Conservation (phyloP, 64 coral and sea anemone species). For the Stichodactyla helianthus region DNA sequence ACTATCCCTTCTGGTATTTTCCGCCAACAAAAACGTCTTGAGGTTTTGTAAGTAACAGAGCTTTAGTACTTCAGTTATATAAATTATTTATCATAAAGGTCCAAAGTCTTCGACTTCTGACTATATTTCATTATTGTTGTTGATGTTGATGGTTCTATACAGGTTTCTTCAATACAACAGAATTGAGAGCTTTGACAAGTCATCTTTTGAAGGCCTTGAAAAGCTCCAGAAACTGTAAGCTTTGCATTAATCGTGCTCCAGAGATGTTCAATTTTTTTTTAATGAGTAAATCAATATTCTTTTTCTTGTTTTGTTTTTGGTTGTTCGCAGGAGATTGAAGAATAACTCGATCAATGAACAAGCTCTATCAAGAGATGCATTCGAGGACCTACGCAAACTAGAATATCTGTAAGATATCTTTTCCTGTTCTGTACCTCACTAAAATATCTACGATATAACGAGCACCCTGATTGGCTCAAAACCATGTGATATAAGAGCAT, state of each 20-base stretch:
- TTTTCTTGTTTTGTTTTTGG: neutral
- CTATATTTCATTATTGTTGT: neutral
- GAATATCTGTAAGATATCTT: neutral
- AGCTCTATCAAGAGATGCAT: neutral
- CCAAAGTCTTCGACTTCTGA: neutral
- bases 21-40: neutral
- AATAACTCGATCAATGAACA: neutral
- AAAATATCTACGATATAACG: neutral
- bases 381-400: neutral
- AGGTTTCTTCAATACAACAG: conserved; percentile 11
- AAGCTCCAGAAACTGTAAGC: conserved; percentile 19
- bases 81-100: neutral
- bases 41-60: neutral
- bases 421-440: neutral
- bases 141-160: neutral
- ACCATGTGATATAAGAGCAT: too few relatives aligned
- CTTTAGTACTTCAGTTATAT: neutral
- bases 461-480: too few relatives aligned
- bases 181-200: neutral
- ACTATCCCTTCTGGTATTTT: neutral
- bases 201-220: neutral
- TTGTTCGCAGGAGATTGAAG: neutral
- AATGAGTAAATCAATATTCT: neutral
- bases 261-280: neutral
- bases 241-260: neutral